Evolutionary conservation across 1,140 invertebrate species (phyloP), one percentile per base, ranked within the genome.

Genomic region (Drosophila bipectinata): DNA sequence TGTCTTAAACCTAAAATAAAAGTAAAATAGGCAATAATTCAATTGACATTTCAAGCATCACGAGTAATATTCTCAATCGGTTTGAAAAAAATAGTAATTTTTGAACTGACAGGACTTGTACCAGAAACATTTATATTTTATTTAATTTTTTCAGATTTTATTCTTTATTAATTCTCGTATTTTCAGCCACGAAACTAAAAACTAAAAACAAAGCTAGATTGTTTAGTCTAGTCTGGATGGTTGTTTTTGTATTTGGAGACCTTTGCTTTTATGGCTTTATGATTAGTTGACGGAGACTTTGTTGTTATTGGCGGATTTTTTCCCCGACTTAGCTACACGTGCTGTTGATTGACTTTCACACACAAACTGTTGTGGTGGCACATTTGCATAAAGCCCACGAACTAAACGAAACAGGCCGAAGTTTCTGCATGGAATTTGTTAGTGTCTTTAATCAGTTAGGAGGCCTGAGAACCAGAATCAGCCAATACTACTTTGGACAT

Each of bases 271-370:
- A 76, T 68, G 39, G 52, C 55, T 76, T 76, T 76, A 75, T 75
- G 72, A 75, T 76, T 67, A 74, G 72, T 61, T 60, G 78, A 66
- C 62, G 52, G 52, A 69, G 26, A 63, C 34, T 52, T 52, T 73
- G 39, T 52, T 61, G 32, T 63, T 68, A 32, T 49, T 62, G 34
- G 47, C 47, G 41, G 14, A 47, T 68, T 67, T 56, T 68, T 54
- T 32, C 8, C 28, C 21, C 48, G 39, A 71, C 63, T 75, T 58
- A 32, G 83, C 79, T 88, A 83, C 83, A 87, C 83, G 83, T 87
- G 83, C 83, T 88, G 83, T 88, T 88, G 79, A 87, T 87, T 87
- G 71, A 88, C 78, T 87, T 87, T 87, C 83, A 88, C 83, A 85
- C 69, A 87, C 69, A 68, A 60, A 72, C 72, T 39, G 72, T 53